phyloP scores from a whole-genome alignment of 2,888 invertebrate genomes.

The Folsomia candida region DNA sequence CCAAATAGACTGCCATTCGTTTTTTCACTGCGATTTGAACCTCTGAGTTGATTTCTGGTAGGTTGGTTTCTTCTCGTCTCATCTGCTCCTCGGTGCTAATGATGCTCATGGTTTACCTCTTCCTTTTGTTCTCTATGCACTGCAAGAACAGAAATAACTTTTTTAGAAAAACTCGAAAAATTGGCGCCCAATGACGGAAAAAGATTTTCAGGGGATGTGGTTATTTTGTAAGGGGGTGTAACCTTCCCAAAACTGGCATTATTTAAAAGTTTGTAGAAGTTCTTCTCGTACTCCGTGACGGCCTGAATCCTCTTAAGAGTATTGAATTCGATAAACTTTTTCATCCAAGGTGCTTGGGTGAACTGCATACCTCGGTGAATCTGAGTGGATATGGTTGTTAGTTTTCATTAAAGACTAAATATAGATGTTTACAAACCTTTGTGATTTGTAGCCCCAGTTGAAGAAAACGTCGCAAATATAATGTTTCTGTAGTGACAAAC shows the following conservation, averaged over 20 bases:
- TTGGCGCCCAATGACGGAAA: too few relatives aligned
- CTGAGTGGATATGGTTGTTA: background rate
- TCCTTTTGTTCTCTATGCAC: too few relatives aligned
- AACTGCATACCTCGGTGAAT: too few relatives aligned
- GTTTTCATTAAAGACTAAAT: too few relatives aligned
- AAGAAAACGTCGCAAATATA: slow-evolving; percentile 5
- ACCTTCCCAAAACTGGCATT: background rate
- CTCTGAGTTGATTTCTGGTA: background rate
- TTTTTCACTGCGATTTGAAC: background rate
- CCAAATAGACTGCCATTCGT: too few relatives aligned
- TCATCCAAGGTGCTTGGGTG: too few relatives aligned
- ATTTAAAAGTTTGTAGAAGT: slow-evolving; percentile 8
- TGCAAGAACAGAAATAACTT: too few relatives aligned
- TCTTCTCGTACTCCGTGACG: too few relatives aligned
- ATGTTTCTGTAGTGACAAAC: too few relatives aligned
- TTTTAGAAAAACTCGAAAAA: too few relatives aligned
- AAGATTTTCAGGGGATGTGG: too few relatives aligned
- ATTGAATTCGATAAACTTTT: slow-evolving; percentile 24
- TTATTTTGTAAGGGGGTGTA: too few relatives aligned
- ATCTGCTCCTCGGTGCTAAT: background rate
- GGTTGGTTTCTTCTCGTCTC: background rate
- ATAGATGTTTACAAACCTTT: slow-evolving; percentile 12
- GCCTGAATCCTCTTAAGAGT: slow-evolving; percentile 21
- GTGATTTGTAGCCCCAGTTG: slow-evolving; percentile 4
- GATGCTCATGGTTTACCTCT: background rate